Evolutionary conservation across 2,797 vertebrate genomes (phyloP).

Genomic region (Spinus pinus): DNA sequence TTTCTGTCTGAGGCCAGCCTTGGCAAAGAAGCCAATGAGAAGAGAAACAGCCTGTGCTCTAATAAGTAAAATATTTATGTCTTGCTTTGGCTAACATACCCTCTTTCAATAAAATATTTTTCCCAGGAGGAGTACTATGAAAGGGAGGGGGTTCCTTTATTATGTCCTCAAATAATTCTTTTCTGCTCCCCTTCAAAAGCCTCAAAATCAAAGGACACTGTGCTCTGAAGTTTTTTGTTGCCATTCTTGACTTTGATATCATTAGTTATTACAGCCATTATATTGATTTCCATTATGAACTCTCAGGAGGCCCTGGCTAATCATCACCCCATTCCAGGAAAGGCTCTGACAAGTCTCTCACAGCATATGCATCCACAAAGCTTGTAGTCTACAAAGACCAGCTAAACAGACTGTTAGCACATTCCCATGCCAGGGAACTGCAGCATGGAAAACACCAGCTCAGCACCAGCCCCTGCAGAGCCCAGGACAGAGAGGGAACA

Average conservation of each 20-base stretch:
- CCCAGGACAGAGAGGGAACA: background rate
- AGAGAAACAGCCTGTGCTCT: constrained; percentile 64
- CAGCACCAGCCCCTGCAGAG: fast-evolving
- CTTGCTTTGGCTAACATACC: constrained; percentile 55
- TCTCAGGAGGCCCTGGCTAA: constrained; percentile 21
- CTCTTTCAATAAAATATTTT: constrained; percentile 61
- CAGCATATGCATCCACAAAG: constrained; percentile 18
- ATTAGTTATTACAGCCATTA: constrained; percentile 30
- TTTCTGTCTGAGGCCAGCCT: constrained; percentile 29
- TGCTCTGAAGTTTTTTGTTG: constrained; percentile 10
- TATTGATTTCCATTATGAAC: constrained; percentile 22
- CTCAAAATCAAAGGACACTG: constrained; percentile 1
- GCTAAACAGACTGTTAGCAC: background rate
- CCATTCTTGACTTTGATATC: constrained; percentile 32
- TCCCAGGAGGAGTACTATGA: constrained; percentile 39
- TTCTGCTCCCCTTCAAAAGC: background rate
- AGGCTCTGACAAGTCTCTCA: constrained; percentile 25
- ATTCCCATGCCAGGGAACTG: background rate
- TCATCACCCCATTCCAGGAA: constrained; percentile 55
- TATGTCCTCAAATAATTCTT: constrained; percentile 26
- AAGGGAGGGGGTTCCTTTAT: constrained; percentile 4
- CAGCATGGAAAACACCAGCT: background rate
- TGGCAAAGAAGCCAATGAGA: background rate
- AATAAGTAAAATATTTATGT: constrained; percentile 69
- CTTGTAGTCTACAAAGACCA: background rate